Percentiles rank a stretch among this genome's conserved stretches.
phyloP scores from a whole-genome alignment of 1,140 invertebrate genomes.

The Lepeophtheirus salmonis region DNA sequence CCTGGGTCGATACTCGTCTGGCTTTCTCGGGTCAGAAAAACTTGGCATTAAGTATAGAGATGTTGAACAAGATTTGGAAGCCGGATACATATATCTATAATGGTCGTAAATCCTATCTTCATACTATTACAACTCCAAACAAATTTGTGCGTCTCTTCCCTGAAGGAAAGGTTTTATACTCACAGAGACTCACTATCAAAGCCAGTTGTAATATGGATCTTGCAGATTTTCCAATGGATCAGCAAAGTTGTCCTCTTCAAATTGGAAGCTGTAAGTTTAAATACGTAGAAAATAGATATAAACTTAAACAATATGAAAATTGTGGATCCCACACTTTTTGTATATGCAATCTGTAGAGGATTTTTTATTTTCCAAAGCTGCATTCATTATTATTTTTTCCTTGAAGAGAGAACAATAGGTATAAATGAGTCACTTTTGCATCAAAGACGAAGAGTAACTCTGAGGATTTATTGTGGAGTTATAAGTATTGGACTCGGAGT shows the following conservation, averaged over 20 bases:
- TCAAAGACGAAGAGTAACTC: too few relatives aligned
- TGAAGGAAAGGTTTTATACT: conserved; percentile 79
- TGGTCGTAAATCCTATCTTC: conserved; percentile 73
- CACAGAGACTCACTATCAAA: conserved; percentile 87
- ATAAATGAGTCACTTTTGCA: too few relatives aligned
- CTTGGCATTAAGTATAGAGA: conserved; percentile 67
- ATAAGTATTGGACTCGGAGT: too few relatives aligned
- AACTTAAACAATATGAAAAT: conserved; percentile 5
- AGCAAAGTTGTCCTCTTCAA: conserved; percentile 68
- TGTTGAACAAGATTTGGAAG: conserved; percentile 80
- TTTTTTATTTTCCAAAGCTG: too few relatives aligned
- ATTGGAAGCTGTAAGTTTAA: conserved; percentile 76
- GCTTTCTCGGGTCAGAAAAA: conserved; percentile 47
- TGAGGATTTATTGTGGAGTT: too few relatives aligned
- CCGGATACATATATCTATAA: conserved; percentile 88
- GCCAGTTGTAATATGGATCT: conserved; percentile 94
- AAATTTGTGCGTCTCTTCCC: conserved; percentile 44
- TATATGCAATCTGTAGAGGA: too few relatives aligned
- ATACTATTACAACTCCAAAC: conserved; percentile 86
- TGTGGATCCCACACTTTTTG: too few relatives aligned
- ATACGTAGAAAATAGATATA: neutral
- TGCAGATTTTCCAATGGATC: conserved; percentile 89
- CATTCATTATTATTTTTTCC: too few relatives aligned
- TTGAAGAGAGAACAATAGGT: too few relatives aligned
- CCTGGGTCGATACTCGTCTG: conserved; percentile 58